Base-by-base conservation (phyloP, 2,888 invertebrate genomes). In the Melinaea menophilus region DNA sequence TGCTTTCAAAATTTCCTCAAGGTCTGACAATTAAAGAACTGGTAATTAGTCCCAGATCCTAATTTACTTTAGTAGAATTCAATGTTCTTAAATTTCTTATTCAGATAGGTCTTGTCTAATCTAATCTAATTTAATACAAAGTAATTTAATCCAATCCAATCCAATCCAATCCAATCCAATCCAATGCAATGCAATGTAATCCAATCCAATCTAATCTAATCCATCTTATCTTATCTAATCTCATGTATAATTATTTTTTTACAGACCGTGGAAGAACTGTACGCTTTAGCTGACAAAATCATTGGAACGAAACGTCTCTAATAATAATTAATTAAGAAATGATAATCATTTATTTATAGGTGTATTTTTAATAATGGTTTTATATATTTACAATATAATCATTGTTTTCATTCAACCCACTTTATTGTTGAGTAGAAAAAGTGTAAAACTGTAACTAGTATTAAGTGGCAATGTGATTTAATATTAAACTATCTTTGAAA, bases 211-310 rank as follows among this genome's bases (percentile, higher is more conserved):
- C 22, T 22, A 22, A 22, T 22, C 22, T 22, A 22, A 22, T 22
- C n/a, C n/a, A n/a, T n/a, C 22, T 22, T 22, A 22, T 22, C 22
- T 22, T 1, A 22, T 22, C 22, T 1, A 22, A 5, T 37, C 37
- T 37, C 2, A 37, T 37, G 1, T 31, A 37, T 66, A 62, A 56
- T 64, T 51, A 64, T 73, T 77, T 72, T 71, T 74, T 92, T 91
- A 57, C 91, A 94, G 94, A 93, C 92, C 3, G 94, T 95, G 58
- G 93, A 94, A 72, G 94, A 94, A 75, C 87, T 95, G 73, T 94
- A 95, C 77, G 81, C 87, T 11, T 82, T 94, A 71, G 94, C 94
- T 3, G 93, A 94, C 77, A 92, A 93, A 79, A 94, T 94, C 56
- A 92, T 94, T 61, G 94, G 90, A 72, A 82, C 79, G 2, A 90